Evolutionary conservation across 2,797 vertebrate genomes (phyloP), one percentile per base, ranked within the genome.

Genomic region (Neosalanx taihuensis): DNA sequence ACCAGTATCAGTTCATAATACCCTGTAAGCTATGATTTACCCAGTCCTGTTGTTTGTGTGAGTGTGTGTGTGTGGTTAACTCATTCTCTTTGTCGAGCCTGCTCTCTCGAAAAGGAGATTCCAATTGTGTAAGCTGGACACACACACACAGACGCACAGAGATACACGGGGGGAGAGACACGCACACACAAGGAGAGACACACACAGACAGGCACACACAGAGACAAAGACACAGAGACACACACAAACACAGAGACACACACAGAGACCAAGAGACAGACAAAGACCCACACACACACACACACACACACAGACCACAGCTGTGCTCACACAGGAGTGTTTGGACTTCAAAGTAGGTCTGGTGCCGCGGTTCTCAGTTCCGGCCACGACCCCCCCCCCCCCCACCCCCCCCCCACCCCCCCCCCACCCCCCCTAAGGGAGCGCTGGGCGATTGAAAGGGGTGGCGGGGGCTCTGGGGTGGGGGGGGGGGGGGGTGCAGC

Each of bases 51-150:
- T 6, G 20, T 29, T 4, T 31, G 23, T 70, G 33, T 60, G 58
- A 18, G 35, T 56, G 31, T 41, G 70, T 60, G 51, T 59, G 64
- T 58, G 76, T 86, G 88, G 67, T 87, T 84, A 79, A 90, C 89
- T 59, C n/a, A 9, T 26, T 59, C 6, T 59, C 57, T 59, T 59
- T 59, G 37, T 70, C 60, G 75, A 23, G 1, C 0, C 7, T 41
- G 9, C 37, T 41, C 41, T 12, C 9, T 41, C 41, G 23, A 41
- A 41, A 41, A 9, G 6, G 37, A 41, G 10, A 41, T 12, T 41
- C 41, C 41, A 13, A 41, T 12, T 41, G 41, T 56, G 6, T 56
- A 56, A 56, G 15, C 18, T 17, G 15, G 18, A 56, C 18, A n/a
- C 18, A n/a, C 15, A 56, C 15, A n/a, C 17, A 56, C 15, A 56